Evolutionary conservation across 2,113 vertebrate species (phyloP).

Genomic region (Pandion haliaetus): DNA sequence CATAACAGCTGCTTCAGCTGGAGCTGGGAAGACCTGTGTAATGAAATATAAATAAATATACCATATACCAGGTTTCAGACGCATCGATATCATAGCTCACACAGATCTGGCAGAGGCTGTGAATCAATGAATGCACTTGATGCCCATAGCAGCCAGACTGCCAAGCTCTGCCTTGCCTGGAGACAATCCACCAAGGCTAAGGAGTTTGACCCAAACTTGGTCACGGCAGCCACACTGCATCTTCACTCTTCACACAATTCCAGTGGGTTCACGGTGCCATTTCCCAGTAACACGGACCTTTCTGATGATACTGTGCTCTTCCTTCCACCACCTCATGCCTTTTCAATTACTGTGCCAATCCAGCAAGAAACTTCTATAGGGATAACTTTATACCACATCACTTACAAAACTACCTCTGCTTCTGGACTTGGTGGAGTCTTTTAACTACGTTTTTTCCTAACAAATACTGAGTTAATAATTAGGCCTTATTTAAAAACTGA

Average conservation of each 20-base stretch:
- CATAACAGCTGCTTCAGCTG: not conserved
- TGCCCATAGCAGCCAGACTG: not conserved
- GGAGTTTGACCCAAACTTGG: not conserved
- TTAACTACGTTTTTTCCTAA: not conserved
- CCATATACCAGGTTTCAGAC: not conserved
- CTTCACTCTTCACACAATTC: not conserved
- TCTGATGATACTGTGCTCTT: accelerated
- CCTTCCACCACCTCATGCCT: not conserved
- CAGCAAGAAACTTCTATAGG: not conserved
- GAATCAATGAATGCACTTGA: too few species aligned
- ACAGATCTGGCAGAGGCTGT: not conserved
- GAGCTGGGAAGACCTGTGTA: not conserved
- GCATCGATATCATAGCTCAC: accelerated
- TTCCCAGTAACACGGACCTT: not conserved
- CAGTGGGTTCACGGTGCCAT: not conserved
- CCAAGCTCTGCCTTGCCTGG: not conserved
- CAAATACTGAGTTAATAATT: not conserved
- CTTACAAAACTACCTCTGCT: not conserved
- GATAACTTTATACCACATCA: not conserved
- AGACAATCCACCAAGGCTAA: too few species aligned
- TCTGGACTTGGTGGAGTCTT: not conserved
- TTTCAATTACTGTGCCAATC: not conserved
- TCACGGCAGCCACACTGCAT: accelerated
- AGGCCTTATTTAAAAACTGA: not conserved
- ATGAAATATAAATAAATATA: too few species aligned